Conservation (phyloP, 1,140 invertebrate species). For the Rhyzopertha dominica region DNA sequence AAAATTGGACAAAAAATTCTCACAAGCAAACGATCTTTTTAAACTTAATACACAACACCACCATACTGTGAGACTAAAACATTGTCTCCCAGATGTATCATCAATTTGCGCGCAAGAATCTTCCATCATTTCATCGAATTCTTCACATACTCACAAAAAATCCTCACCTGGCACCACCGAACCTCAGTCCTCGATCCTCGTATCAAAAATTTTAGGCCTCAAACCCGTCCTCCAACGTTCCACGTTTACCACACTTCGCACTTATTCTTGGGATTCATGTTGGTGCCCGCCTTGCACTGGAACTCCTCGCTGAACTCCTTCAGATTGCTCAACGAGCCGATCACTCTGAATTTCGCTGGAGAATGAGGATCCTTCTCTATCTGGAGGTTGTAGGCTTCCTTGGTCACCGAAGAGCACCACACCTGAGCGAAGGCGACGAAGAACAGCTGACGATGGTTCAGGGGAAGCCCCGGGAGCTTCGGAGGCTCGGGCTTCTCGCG, state of each 20-base stretch:
- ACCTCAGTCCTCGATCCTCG: too few relatives aligned
- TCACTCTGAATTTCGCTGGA: constrained; percentile 74
- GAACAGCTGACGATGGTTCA: constrained; percentile 85
- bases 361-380: constrained; percentile 84
- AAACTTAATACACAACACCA: too few relatives aligned
- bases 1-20: too few relatives aligned
- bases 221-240: too few relatives aligned
- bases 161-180: too few relatives aligned
- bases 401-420: constrained; percentile 79
- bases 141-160: too few relatives aligned
- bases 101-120: too few relatives aligned
- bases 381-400: constrained; percentile 69
- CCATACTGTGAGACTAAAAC: too few relatives aligned
- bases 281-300: constrained; percentile 69
- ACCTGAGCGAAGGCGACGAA: constrained; percentile 89
- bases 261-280: constrained; percentile 87
- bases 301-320: constrained; percentile 84
- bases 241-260: constrained; percentile 84
- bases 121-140: too few relatives aligned
- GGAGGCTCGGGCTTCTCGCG: constrained; percentile 45
- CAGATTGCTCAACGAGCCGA: constrained; percentile 85
- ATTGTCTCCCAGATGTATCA: too few relatives aligned
- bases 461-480: constrained; percentile 72
- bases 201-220: too few relatives aligned
- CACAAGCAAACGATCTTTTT: too few relatives aligned